Base-by-base conservation (phyloP, 92 coral and sea anemone species). In the Palythoa heliodiscus region DNA sequence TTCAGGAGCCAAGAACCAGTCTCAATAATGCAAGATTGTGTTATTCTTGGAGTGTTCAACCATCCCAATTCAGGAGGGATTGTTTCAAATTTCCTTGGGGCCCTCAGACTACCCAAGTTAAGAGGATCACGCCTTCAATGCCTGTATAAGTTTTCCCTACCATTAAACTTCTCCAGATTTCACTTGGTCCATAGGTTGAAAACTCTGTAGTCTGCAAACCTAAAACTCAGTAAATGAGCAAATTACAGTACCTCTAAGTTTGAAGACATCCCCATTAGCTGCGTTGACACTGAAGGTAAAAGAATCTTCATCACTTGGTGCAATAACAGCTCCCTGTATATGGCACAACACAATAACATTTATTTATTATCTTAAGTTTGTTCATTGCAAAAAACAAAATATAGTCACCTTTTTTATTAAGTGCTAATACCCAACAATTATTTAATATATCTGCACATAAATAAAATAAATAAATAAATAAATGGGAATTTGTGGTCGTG, bases 231-330 rank as follows among this genome's bases (percentile, higher is more conserved):
- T 6, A n/a, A 13, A 43, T 43, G 9, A 3, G 6, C 50, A 43
- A 43, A 40, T 15, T 72, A 52, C 35, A 0, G 1, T 91, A 96
- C 99, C 99, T 94, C 99, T 85, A 7, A 96, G 92, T 87, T 93
- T 96, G 80, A 96, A 96, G 69, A 96, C 91, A 86, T 96, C 99
- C 5, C 99, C 99, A 93, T 96, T 96, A 17, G 95, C 94, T 24
- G 99, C 99, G 90, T 92, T 96, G 39, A 96, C 99, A 83, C 97
- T 91, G 78, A 96, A 96, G 25, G 99, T 96, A 57, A 94, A 95
- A 8, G 99, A 96, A 60, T 96, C 99, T 73, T 96, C 99, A 71
- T 94, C 99, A 89, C 99, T 94, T 8, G 99, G 99, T 20, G 98
- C 89, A 53, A 96, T 93, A 67, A 92, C 93, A 50, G 98, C 97